Evolutionary conservation across 2,113 vertebrate species (phyloP).

Genomic region (Corythaeola cristata): DNA sequence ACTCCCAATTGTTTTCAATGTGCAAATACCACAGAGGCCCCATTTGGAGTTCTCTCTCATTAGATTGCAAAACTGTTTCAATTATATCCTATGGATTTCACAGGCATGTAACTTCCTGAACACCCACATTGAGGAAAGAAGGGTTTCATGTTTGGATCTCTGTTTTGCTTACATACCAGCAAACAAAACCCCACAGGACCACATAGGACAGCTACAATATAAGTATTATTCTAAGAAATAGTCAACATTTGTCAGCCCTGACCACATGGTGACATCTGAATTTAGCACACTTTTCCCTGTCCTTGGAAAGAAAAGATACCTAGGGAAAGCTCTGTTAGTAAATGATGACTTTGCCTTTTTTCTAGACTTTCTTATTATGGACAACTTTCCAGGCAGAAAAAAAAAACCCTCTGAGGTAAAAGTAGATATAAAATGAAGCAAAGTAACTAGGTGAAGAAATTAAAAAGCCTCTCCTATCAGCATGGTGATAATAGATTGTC

Average conservation of each 20-base stretch:
- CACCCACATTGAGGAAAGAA: constrained; percentile 18
- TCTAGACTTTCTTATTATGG: background rate
- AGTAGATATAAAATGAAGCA: background rate
- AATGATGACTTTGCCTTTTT: background rate
- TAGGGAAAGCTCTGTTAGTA: background rate
- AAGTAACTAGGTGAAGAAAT: background rate
- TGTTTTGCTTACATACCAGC: constrained; percentile 22
- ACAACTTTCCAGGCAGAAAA: background rate
- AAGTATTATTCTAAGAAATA: constrained; percentile 25
- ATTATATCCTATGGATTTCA: constrained; percentile 53
- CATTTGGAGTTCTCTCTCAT: constrained; percentile 33
- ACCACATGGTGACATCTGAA: constrained; percentile 12
- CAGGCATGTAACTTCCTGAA: constrained; percentile 31
- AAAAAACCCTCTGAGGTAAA: background rate
- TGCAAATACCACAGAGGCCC: constrained; percentile 2
- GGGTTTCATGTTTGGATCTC: constrained; percentile 1
- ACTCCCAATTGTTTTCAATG: constrained; percentile 15
- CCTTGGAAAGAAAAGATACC: background rate
- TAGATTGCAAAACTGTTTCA: constrained; percentile 49
- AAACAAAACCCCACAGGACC: constrained; percentile 18
- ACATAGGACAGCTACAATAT: background rate
- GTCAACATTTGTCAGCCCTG: constrained; percentile 2
- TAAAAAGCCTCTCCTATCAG: background rate
- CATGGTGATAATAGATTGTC: background rate
- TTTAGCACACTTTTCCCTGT: background rate